Conservation (phyloP, 2,888 invertebrate species). For the Pandemis corylana region DNA sequence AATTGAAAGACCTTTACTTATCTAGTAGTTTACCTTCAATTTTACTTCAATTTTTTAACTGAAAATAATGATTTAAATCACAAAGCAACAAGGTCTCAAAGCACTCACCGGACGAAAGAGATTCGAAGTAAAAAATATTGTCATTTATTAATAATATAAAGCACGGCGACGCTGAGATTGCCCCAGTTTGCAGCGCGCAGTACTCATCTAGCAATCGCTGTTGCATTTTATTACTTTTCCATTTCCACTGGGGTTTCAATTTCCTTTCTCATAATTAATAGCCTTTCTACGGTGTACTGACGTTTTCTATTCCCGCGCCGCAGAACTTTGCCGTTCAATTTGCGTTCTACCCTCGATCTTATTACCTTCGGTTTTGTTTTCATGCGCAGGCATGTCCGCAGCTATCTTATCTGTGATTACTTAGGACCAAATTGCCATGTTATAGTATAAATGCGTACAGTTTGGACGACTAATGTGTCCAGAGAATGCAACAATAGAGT, state of each 20-base stretch:
- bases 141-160: conserved; percentile 41
- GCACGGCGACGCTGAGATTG: conserved; percentile 52
- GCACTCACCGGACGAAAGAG: conserved; percentile 1
- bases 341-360: conserved; percentile 64
- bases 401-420: too few relatives aligned
- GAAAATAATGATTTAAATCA: conserved; percentile 13
- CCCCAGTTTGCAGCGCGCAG: conserved; percentile 55
- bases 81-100: conserved; percentile 12
- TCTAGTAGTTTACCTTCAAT: neutral
- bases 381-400: neutral
- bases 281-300: conserved; percentile 77
- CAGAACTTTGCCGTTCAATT: conserved; percentile 76
- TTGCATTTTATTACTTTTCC: conserved; percentile 85
- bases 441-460: too few relatives aligned
- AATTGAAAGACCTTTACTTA: neutral
- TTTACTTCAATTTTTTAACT: neutral
- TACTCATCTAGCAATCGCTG: conserved; percentile 81
- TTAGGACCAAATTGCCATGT: too few relatives aligned
- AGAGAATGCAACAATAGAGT: too few relatives aligned
- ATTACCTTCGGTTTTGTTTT: conserved; percentile 50
- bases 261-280: conserved; percentile 84
- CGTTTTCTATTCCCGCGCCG: conserved; percentile 73
- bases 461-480: too few relatives aligned
- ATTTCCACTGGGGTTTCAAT: conserved; percentile 84
- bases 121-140: conserved; percentile 28